Evolutionary conservation across 2,888 invertebrate genomes (phyloP).

Genomic region (Pollenia angustigena): DNA sequence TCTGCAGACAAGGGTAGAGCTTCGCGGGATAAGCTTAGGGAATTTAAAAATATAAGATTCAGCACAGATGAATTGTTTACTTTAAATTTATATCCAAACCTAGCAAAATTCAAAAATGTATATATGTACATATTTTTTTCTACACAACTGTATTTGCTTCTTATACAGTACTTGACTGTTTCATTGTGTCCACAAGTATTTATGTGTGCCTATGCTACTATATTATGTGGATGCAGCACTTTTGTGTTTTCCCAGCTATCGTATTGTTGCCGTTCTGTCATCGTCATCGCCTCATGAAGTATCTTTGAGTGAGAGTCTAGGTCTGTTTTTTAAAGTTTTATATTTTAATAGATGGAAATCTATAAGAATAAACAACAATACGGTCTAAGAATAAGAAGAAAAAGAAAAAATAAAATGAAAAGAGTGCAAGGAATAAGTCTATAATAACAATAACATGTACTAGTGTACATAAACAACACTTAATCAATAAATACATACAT

Average conservation of each 20-base stretch:
- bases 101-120: neutral
- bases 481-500: constrained; percentile 65
- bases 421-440: neutral
- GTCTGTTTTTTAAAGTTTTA: neutral
- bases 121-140: neutral
- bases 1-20: too few species aligned
- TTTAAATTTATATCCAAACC: too few species aligned
- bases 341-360: constrained; percentile 30
- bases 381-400: too few species aligned
- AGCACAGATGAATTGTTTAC: too few species aligned
- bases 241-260: constrained; percentile 56
- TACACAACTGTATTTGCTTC: constrained; percentile 1
- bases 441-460: constrained; percentile 19
- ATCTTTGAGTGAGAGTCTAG: neutral
- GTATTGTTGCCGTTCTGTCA: constrained; percentile 9
- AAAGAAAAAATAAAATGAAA: constrained; percentile 8
- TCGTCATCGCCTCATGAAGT: constrained; percentile 16
- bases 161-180: neutral
- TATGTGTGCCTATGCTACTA: neutral
- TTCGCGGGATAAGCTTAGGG: too few species aligned
- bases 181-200: neutral
- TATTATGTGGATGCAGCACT: constrained; percentile 61
- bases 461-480: constrained; percentile 25
- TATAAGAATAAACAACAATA: constrained; percentile 28
- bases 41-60: too few species aligned